Percentiles rank a stretch among this genome's conserved stretches.
phyloP scores from a whole-genome alignment of 2,888 invertebrate genomes.

The Rhabditoides inermis region DNA sequence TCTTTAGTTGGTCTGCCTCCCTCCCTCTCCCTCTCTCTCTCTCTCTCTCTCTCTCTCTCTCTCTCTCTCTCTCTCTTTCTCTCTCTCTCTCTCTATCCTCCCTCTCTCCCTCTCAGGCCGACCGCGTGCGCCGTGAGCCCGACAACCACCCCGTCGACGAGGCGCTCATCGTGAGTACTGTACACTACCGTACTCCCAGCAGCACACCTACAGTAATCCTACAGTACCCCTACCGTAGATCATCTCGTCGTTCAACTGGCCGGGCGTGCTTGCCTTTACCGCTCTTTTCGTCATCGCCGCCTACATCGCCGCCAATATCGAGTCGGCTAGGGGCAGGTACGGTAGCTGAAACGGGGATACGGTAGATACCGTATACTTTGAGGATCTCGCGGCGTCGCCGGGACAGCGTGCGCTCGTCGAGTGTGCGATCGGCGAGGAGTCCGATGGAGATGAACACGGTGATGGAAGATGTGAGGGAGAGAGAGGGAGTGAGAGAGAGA shows the following conservation, averaged over 20 bases:
- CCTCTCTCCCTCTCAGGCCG: background rate
- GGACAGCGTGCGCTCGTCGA: too few relatives aligned
- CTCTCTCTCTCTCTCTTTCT: constrained; percentile 9
- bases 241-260: constrained; percentile 12
- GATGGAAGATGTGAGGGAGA: too few relatives aligned
- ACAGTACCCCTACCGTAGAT: background rate
- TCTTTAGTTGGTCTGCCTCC: background rate
- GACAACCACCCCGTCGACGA: constrained; percentile 1
- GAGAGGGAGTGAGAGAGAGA: too few relatives aligned
- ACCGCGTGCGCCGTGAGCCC: background rate
- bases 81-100: constrained; percentile 2
- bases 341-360: too few relatives aligned
- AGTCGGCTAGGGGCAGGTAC: too few relatives aligned
- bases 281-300: too few relatives aligned
- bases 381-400: too few relatives aligned
- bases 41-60: constrained; percentile 10
- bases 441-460: too few relatives aligned
- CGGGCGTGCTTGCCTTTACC: too few relatives aligned
- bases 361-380: too few relatives aligned
- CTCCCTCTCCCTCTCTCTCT: constrained; percentile 6
- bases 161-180: background rate
- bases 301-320: background rate
- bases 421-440: too few relatives aligned
- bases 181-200: background rate
- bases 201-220: too few relatives aligned